A percentile compares a stretch with the other conserved stretches of the same genome.
These are phyloP conservation scores for Cryptocephalus primarius DNA, from an alignment of 2,888 invertebrate species.

Conservation along the genomic window DNA sequence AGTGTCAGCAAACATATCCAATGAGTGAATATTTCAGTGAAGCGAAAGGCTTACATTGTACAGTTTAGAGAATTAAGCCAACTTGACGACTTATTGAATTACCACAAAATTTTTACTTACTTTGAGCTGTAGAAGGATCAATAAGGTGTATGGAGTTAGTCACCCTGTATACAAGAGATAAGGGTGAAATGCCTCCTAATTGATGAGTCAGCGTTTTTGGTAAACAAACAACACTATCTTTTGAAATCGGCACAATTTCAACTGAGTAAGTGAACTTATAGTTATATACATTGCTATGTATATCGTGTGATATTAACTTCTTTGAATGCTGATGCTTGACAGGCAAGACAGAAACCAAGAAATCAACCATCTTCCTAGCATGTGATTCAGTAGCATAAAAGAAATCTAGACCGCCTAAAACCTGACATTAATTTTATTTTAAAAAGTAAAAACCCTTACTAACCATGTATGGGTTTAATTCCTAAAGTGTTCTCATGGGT, in stretches of 20 bases:
- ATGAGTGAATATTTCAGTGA: too few species aligned
- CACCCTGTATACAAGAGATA: constrained; percentile 82
- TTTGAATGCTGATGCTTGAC: constrained; percentile 83
- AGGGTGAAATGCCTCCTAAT: constrained; percentile 75
- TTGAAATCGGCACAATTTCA: constrained; percentile 93
- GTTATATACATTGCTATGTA: constrained; percentile 91
- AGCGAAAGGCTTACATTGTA: too few species aligned
- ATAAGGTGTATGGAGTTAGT: constrained; percentile 87
- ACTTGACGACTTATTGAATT: too few species aligned
- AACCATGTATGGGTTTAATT: constrained; percentile 46
- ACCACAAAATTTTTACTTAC: constrained; percentile 38
- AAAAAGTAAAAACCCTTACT: background rate
- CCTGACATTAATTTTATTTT: too few species aligned
- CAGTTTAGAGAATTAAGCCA: too few species aligned
- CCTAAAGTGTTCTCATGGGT: constrained; percentile 83
- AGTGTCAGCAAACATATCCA: too few species aligned
- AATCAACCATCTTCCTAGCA: constrained; percentile 93
- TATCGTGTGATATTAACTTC: constrained; percentile 93
- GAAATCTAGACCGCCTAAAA: constrained; percentile 75
- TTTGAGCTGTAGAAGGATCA: constrained; percentile 78
- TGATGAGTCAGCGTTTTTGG: constrained; percentile 77
- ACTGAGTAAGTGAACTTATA: constrained; percentile 92
- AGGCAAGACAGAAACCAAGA: constrained; percentile 78
- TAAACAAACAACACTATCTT: constrained; percentile 86
- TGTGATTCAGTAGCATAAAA: constrained; percentile 81